Conservation (phyloP, 2,888 invertebrate species). For the Nephrotoma appendiculata region DNA sequence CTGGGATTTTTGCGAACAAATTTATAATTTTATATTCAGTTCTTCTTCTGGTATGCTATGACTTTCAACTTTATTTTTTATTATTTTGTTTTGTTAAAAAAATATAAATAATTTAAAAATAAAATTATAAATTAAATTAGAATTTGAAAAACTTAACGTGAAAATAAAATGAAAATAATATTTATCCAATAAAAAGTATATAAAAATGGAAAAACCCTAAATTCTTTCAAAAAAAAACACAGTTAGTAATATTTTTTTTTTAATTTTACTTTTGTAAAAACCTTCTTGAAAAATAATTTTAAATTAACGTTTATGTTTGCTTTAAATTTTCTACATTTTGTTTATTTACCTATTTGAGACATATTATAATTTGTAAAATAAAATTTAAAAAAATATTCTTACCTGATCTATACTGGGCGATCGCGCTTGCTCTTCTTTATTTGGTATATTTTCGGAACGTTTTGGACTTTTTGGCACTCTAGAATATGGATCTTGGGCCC, state of each 20-base stretch:
- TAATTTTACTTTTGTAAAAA: neutral
- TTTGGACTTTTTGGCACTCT: slow-evolving; percentile 66
- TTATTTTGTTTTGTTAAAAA: neutral
- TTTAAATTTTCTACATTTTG: slow-evolving; percentile 9
- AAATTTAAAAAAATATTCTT: slow-evolving; percentile 23
- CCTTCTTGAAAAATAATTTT: neutral
- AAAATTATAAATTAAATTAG: slow-evolving; percentile 1
- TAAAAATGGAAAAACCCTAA: neutral
- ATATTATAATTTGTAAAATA: neutral
- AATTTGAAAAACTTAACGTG: slow-evolving; percentile 3
- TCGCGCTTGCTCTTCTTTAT: slow-evolving; percentile 47
- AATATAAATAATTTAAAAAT: neutral
- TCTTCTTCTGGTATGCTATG: slow-evolving; percentile 17
- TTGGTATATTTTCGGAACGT: slow-evolving; percentile 31
- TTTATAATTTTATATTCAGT: neutral
- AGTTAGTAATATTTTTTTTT: neutral
- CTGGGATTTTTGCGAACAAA: neutral
- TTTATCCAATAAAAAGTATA: neutral
- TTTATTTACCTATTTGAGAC: slow-evolving; percentile 4
- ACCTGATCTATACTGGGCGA: slow-evolving; percentile 88
- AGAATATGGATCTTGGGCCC: slow-evolving; percentile 74
- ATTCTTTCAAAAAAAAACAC: neutral
- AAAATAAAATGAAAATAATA: neutral
- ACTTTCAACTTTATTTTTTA: slow-evolving; percentile 9
- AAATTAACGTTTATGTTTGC: slow-evolving; percentile 1